Evolutionary conservation across 2,113 vertebrate species (phyloP).

Genomic region (Carassius auratus): DNA sequence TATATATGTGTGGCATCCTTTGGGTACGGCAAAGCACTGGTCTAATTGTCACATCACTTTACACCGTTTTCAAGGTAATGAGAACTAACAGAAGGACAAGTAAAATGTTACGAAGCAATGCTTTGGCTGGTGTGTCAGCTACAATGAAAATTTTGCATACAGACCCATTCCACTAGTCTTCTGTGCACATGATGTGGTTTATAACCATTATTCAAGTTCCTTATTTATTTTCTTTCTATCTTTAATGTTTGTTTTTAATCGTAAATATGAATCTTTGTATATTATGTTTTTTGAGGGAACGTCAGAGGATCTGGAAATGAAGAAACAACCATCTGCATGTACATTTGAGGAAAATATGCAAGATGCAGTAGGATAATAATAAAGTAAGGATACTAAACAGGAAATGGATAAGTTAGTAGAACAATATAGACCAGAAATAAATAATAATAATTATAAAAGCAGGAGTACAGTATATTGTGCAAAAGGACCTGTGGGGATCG

Average conservation of each 20-base stretch:
- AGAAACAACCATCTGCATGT: neutral
- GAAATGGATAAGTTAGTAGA: neutral
- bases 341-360: neutral
- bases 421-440: neutral
- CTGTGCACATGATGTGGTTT: neutral
- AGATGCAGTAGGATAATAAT: neutral
- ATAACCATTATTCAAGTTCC: neutral
- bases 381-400: neutral
- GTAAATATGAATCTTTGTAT: neutral
- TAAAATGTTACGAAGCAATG: constrained; percentile 14
- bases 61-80: constrained; percentile 39
- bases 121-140: neutral
- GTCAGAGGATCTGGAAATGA: neutral
- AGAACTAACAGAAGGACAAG: constrained; percentile 28
- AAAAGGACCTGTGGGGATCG: neutral
- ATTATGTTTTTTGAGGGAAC: neutral
- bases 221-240: neutral
- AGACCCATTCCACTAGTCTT: neutral
- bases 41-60: constrained; percentile 40
- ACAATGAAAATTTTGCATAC: neutral
- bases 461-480: neutral
- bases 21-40: neutral
- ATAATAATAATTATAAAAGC: neutral
- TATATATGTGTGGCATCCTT: constrained; percentile 20
- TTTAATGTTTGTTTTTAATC: neutral